Evolutionary conservation across 2,888 invertebrate species (phyloP), one percentile per base, ranked within the genome.

Genomic region (Anagyrus pseudococci): DNA sequence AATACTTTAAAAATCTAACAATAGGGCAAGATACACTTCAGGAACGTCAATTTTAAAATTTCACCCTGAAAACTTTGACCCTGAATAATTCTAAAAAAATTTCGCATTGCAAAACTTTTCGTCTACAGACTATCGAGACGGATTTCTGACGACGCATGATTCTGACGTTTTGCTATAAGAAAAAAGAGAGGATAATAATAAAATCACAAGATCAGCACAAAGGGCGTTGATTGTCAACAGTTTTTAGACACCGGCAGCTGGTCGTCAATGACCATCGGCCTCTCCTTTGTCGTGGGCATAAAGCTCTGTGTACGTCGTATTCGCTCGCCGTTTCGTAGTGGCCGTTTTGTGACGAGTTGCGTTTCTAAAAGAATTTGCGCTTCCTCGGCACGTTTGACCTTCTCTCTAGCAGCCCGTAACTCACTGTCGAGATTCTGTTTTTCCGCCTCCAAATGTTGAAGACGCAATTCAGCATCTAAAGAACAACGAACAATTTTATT

Each of bases 361-460:
- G 85, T 83, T 74, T 88, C 87, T 47, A 88, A 72, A 44, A 86
- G 75, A 72, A 86, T 85, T 73, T 86, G 85, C 46, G 84, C 84
- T 66, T 87, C 84, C 78, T 91, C 91, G 29, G 90, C 88, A 70
- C 84, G 83, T 17, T 84, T 84, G 55, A 90, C 90, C 80, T 90
- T 91, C 72, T 87, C 85, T 66, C 88, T 85, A 0, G 91, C 90
- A 55, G 85, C 82, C 72, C 85, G 86, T 29, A 92, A 81, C 79
- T 92, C 90, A 1, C 85, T 84, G 71, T 93, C 92, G 66, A 93
- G 81, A 60, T 84, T 83, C 69, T 85, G 84, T 49, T 90, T 85
- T 74, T 92, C 92, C 62, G 84, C 84, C 81, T 93, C 92, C 41
- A 93, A 80, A 71, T 89, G 87, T 69, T 85, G 84, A 15, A 93